A percentile compares a stretch with the other conserved stretches of the same genome.
Evolutionary conservation across 2,888 invertebrate species (phyloP).

Genomic region (Serrognathus titanus): DNA sequence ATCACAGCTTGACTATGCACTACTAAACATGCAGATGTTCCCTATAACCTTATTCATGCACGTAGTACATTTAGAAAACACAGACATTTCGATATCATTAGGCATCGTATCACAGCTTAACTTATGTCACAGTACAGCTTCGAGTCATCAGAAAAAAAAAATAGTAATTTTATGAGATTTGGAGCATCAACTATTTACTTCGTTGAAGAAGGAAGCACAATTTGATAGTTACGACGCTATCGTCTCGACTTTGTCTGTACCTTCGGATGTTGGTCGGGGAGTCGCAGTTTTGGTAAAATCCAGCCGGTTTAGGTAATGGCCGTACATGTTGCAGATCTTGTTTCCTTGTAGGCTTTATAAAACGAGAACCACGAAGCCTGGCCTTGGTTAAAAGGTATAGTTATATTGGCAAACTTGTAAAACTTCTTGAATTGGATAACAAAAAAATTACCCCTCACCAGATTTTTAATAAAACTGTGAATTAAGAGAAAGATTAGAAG

Average conservation of each 20-base stretch:
- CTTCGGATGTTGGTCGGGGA: constrained; percentile 38
- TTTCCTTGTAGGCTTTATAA: neutral
- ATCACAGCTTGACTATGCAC: too few relatives aligned
- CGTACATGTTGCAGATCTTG: constrained; percentile 58
- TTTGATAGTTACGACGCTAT: constrained; percentile 51
- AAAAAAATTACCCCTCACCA: too few relatives aligned
- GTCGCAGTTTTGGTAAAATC: constrained; percentile 45
- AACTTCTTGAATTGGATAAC: too few relatives aligned
- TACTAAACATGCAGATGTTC: constrained; percentile 78
- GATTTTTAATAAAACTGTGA: too few relatives aligned
- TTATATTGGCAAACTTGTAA: too few relatives aligned
- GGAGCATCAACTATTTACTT: constrained; percentile 16
- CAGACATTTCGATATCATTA: constrained; percentile 55
- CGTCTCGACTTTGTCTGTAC: constrained; percentile 40
- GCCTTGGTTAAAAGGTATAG: too few relatives aligned
- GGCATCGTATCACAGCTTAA: constrained; percentile 57
- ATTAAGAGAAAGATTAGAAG: too few relatives aligned
- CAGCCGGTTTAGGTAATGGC: constrained; percentile 42
- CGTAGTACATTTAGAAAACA: constrained; percentile 77
- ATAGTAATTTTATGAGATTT: too few relatives aligned
- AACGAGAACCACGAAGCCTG: too few relatives aligned
- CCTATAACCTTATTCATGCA: constrained; percentile 74
- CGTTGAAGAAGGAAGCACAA: constrained; percentile 59
- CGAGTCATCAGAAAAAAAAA: too few relatives aligned
- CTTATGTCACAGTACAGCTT: constrained; percentile 59